Evolutionary conservation across 2,797 vertebrate species (phyloP), one percentile per base, ranked within the genome.

Genomic region (Catharus ustulatus): DNA sequence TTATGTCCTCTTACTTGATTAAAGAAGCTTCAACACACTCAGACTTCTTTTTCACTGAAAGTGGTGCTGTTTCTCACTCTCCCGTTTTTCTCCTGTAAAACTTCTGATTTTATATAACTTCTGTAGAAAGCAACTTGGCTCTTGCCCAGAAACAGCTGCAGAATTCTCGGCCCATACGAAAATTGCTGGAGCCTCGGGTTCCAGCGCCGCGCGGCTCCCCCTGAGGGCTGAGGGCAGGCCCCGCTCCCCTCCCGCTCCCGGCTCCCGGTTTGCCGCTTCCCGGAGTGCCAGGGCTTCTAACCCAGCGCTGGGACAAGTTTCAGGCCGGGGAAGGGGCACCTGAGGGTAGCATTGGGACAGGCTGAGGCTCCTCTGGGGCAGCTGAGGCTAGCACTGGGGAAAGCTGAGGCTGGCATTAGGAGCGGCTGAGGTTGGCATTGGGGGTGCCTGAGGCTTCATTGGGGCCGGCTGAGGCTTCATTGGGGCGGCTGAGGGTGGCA

Each of bases 171-270:
- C 17, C 46, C 42, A 7, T 32, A 5, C 27, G 8, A 72, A 30
- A 21, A 12, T 3, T 36, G 34, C 58, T 9, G 4, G 8, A 14
- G 15, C 22, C 18, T 6, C 2, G 3, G 22, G 3, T 1, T 10
- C 46, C 55, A 8, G 45, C 22, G 12, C 27, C 29, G 24, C 34
- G 34, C 23, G 10, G 45, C 45, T 20, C 3, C 24, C 24, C 8
- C 68, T 13, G 20, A 71, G 36, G 30, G 51, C 34, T 42, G 42
- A 42, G 42, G 38, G 38, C 38, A 38, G 38, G 38, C 8, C 40
- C 40, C 38, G 38, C 13, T 40, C 38, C 38, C 38, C 13, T 40
- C 38, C 38, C 38, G 38, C 38, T 34, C 34, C 34, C 34, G 34
- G 34, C 51, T 54, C 52, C 52, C 29, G 12, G 12, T 17, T 17